These are phyloP conservation scores for Lasius platythorax DNA, from an alignment of 2,888 invertebrate genomes.

Conservation along the genomic window DNA sequence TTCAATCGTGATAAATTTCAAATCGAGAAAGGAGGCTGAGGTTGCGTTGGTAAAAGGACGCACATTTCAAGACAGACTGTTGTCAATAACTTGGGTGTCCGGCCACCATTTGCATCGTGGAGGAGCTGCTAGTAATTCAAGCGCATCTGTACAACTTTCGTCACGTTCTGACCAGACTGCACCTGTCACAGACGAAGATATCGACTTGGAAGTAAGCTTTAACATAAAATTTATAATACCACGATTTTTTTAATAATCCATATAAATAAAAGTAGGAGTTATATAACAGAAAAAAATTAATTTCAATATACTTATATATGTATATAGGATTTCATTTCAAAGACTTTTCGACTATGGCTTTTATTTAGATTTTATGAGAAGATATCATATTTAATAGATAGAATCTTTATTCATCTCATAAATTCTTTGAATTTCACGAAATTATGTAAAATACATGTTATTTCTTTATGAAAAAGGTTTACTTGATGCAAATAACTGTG, in stretches of 20 bases:
- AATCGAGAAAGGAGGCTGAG: constrained; percentile 93
- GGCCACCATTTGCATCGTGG: constrained; percentile 85
- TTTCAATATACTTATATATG: no score
- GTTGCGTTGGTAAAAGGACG: constrained; percentile 92
- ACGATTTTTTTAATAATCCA: neutral
- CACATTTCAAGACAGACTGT: constrained; percentile 89
- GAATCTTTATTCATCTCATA: neutral
- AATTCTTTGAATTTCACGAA: neutral
- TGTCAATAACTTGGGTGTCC: constrained; percentile 87
- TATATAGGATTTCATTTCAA: neutral
- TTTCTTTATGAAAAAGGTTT: neutral
- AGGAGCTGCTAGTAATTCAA: constrained; percentile 83
- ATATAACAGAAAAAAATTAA: neutral
- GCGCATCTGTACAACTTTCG: constrained; percentile 74
- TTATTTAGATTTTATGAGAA: constrained; percentile 7
- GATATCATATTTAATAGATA: neutral
- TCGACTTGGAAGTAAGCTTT: constrained; percentile 82
- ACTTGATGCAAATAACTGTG: neutral
- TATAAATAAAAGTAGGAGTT: neutral
- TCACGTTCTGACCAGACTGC: constrained; percentile 82
- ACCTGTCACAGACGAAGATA: constrained; percentile 81
- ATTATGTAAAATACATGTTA: neutral
- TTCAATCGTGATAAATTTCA: constrained; percentile 92
- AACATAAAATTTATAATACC: neutral
- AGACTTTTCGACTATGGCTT: neutral